phyloP scores from a whole-genome alignment of 2,888 invertebrate genomes.

The Perdita meconis region DNA sequence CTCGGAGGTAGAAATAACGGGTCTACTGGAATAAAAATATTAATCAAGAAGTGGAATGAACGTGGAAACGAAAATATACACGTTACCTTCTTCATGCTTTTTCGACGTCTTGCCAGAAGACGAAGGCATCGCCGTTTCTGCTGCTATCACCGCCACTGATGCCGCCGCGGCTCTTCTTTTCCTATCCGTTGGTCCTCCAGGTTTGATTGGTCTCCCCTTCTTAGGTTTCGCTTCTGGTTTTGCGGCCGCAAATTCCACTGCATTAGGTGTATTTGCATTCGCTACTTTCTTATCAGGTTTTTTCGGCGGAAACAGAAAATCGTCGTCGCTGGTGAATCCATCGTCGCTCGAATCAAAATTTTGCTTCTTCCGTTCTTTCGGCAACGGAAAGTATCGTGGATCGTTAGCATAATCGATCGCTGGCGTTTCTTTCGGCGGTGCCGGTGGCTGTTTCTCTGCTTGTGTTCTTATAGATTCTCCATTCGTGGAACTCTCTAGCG shows the following conservation, averaged over 20 bases:
- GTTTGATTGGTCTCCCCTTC: slow-evolving; percentile 84
- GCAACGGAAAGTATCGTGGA: slow-evolving; percentile 90
- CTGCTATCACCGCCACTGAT: slow-evolving; percentile 62
- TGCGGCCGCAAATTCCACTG: slow-evolving; percentile 32
- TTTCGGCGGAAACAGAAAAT: slow-evolving; percentile 81
- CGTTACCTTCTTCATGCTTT: slow-evolving; percentile 85
- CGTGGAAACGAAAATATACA: neutral
- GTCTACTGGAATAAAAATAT: too few relatives aligned
- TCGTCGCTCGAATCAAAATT: slow-evolving; percentile 88
- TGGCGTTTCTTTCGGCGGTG: slow-evolving; percentile 84
- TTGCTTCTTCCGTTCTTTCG: slow-evolving; percentile 89
- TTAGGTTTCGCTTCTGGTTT: slow-evolving; percentile 78
- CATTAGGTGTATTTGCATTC: slow-evolving; percentile 59
- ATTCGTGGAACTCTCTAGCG: slow-evolving; percentile 67
- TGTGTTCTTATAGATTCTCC: slow-evolving; percentile 66
- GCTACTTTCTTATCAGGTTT: slow-evolving; percentile 76
- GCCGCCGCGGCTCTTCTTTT: slow-evolving; percentile 83
- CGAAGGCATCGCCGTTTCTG: slow-evolving; percentile 66
- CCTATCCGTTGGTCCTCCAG: slow-evolving; percentile 83
- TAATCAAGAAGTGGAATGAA: too few relatives aligned
- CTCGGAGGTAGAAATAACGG: slow-evolving; percentile 83
- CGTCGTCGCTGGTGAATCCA: slow-evolving; percentile 87
- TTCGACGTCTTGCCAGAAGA: slow-evolving; percentile 84
- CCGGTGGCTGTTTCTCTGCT: slow-evolving; percentile 54
- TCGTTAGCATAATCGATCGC: slow-evolving; percentile 86